These are phyloP conservation scores for Ardeotis arabs DNA, from an alignment of 2,113 vertebrate species.

Conservation along the genomic window DNA sequence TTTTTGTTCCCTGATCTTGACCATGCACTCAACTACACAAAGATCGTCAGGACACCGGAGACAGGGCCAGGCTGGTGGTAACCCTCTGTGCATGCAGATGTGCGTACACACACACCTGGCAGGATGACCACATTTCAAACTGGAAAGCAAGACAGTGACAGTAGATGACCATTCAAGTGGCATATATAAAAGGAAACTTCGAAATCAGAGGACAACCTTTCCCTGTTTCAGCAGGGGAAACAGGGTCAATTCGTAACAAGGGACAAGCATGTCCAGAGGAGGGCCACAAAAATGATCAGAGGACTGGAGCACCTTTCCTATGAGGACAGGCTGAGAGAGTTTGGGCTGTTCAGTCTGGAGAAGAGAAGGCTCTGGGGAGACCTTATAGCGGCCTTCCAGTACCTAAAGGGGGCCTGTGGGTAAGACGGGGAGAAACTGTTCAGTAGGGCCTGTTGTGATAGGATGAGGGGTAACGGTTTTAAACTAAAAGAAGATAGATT, in stretches of 20 bases:
- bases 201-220: neutral
- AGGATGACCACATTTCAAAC: neutral
- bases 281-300: too few relatives aligned
- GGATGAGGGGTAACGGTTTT: too few relatives aligned
- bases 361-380: too few relatives aligned
- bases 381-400: too few relatives aligned
- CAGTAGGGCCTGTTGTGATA: too few relatives aligned
- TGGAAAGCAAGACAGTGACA: neutral
- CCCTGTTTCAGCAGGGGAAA: neutral
- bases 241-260: neutral
- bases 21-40: neutral
- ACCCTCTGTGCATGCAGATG: neutral
- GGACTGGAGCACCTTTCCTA: too few relatives aligned
- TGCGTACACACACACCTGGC: fast-evolving
- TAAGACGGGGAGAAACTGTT: too few relatives aligned
- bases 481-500: too few relatives aligned
- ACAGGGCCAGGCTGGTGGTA: neutral
- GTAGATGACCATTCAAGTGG: neutral
- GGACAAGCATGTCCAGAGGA: neutral
- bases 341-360: too few relatives aligned
- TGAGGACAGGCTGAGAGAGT: too few relatives aligned
- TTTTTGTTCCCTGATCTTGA: neutral
- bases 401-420: too few relatives aligned
- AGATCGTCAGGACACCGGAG: neutral
- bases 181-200: neutral